These are phyloP conservation scores for Pachyrhynchus sulphureomaculatus DNA, from an alignment of 1,140 invertebrate species.

Conservation along the genomic window DNA sequence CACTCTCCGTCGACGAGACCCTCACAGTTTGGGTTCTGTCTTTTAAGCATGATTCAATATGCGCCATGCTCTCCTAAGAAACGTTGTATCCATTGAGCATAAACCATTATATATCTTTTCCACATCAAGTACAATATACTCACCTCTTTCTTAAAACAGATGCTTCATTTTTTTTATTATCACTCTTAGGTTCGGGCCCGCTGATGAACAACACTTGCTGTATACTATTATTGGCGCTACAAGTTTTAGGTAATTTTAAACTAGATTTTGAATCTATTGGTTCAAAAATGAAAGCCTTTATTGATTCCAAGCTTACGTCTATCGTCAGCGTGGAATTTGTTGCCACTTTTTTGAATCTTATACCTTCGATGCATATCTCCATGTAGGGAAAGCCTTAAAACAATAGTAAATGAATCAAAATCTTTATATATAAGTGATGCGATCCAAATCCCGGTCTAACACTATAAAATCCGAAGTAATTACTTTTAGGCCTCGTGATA, in stretches of 20 bases:
- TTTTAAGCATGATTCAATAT: too few species aligned
- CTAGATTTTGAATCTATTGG: conserved; percentile 24
- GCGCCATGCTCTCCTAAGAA: too few species aligned
- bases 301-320: conserved; percentile 49
- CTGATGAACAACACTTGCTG: conserved; percentile 60
- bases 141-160: neutral
- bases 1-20: too few species aligned
- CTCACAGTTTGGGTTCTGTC: too few species aligned
- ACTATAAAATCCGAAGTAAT: too few species aligned
- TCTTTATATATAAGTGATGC: too few species aligned
- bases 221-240: conserved; percentile 44
- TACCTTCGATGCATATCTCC: conserved; percentile 56
- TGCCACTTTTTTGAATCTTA: conserved; percentile 53
- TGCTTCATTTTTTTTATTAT: conserved; percentile 1
- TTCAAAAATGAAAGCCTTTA: conserved; percentile 58
- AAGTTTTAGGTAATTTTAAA: neutral
- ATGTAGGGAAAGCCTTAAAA: conserved; percentile 55
- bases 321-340: conserved; percentile 52
- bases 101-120: conserved; percentile 5
- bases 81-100: neutral
- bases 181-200: conserved; percentile 55
- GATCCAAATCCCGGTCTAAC: too few species aligned
- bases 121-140: neutral
- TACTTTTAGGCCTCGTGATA: too few species aligned
- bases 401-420: too few species aligned